Conservation (phyloP, 2,797 vertebrate genomes). For the Gorsachius magnificus region DNA sequence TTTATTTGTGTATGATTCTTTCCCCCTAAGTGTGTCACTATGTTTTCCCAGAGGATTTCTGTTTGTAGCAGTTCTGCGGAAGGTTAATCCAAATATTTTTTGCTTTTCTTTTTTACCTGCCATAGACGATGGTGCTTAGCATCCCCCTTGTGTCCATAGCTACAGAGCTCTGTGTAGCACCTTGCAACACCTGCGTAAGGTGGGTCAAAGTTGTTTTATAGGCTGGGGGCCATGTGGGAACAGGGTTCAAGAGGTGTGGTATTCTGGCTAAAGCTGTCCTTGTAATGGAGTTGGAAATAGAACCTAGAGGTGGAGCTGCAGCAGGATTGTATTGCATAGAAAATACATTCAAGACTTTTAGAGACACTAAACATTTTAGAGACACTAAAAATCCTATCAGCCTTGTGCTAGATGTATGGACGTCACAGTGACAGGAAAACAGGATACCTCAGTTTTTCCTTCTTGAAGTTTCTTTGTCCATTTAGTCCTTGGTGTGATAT, state of each 20-base stretch:
- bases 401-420: neutral
- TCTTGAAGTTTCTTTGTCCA: neutral
- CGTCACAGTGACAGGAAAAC: neutral
- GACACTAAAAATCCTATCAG: neutral
- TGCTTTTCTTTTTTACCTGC: neutral
- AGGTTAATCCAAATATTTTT: neutral
- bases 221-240: neutral
- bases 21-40: accelerated
- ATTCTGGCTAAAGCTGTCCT: neutral
- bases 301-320: neutral
- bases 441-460: neutral
- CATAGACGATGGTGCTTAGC: neutral
- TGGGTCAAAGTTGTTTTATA: neutral
- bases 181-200: neutral
- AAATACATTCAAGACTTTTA: neutral
- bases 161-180: neutral
- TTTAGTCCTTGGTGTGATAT: neutral
- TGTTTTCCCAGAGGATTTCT: neutral
- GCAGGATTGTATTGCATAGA: neutral
- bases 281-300: neutral
- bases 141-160: neutral
- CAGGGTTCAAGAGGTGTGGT: neutral
- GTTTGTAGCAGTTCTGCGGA: neutral
- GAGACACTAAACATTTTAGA: neutral
- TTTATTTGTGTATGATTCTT: neutral